Evolutionary conservation across 2,113 vertebrate genomes (phyloP).

Genomic region (Rhinichthys klamathensis): DNA sequence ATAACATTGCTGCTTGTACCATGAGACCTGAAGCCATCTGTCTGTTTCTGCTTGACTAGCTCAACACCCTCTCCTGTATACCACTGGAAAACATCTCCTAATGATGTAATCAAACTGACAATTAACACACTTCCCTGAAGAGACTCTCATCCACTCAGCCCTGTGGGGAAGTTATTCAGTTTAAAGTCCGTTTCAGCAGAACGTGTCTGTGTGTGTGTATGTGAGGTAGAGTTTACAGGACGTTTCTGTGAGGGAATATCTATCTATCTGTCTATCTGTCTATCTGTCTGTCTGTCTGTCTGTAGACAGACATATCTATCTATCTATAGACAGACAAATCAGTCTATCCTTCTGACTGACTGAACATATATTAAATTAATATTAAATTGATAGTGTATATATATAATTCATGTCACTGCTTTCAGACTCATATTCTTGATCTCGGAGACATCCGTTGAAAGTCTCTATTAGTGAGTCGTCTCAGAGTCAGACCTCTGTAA

Average conservation of each 20-base stretch:
- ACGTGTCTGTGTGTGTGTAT: neutral
- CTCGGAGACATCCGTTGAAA: neutral
- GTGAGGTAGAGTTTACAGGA: neutral
- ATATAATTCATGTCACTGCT: neutral
- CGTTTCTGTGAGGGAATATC: neutral
- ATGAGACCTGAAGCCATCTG: conserved; percentile 54
- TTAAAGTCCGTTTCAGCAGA: neutral
- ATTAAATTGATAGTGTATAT: no score
- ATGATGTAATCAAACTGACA: conserved; percentile 55
- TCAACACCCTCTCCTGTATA: conserved; percentile 41
- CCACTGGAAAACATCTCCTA: conserved; percentile 47
- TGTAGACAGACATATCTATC: no score
- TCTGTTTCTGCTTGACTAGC: conserved; percentile 50
- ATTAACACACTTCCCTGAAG: conserved; percentile 52
- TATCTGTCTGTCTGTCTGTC: no score
- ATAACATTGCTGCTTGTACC: conserved; percentile 14
- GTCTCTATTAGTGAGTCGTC: neutral
- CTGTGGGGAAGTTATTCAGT: conserved; percentile 18
- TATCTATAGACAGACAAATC: no score
- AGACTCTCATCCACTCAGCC: conserved; percentile 38
- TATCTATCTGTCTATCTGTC: neutral
- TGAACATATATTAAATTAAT: no score
- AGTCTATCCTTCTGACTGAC: no score
- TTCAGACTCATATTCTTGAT: neutral
- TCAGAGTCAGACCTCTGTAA: neutral